A percentile compares a stretch with the other conserved stretches of the same genome.
Conservation (phyloP, 2,888 invertebrate genomes). For the Eustalomyia histrio region DNA sequence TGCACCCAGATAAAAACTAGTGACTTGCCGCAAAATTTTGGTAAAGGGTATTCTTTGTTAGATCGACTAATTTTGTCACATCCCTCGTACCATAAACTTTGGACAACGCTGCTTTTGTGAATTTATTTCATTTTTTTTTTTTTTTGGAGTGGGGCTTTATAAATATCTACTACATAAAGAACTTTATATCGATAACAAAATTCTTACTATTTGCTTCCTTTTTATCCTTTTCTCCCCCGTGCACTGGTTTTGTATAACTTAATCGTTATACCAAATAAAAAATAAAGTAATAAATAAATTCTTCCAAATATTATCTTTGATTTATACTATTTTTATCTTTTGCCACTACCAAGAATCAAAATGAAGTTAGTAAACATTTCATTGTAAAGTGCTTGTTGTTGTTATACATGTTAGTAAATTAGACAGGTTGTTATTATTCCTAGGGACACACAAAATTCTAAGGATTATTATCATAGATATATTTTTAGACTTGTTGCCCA, state of each 20-base stretch:
- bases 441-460: conserved; percentile 4
- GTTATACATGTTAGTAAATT: conserved; percentile 38
- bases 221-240: neutral
- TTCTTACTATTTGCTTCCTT: conserved; percentile 5
- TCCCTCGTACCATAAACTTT: no score
- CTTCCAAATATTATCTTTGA: conserved; percentile 50
- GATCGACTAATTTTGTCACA: no score
- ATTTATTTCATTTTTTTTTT: conserved; percentile 35
- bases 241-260: conserved; percentile 5
- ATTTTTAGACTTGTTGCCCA: neutral
- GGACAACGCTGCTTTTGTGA: neutral
- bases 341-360: neutral
- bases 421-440: conserved; percentile 38
- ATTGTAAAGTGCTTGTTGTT: neutral
- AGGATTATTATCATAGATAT: neutral
- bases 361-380: neutral
- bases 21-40: no score
- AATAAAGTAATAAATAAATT: conserved; percentile 59
- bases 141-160: neutral
- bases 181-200: conserved; percentile 16
- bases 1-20: no score
- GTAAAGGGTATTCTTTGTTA: no score
- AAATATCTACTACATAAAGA: conserved; percentile 3
- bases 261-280: conserved; percentile 37
- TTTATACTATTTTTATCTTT: conserved; percentile 36